Base-by-base conservation (phyloP, 2,888 invertebrate genomes). In the Torymus aiolomorphi region DNA sequence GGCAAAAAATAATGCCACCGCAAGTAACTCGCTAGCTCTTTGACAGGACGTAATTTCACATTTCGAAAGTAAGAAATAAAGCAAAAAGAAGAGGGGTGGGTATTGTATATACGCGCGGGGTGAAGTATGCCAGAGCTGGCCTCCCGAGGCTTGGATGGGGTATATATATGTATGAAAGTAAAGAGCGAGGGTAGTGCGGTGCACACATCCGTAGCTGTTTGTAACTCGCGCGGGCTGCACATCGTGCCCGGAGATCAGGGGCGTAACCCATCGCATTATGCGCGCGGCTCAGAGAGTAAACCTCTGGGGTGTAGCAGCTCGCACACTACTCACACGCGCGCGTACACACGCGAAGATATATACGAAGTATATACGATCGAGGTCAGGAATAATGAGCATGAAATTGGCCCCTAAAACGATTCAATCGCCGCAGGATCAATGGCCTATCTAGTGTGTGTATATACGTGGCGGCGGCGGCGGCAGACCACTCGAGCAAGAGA, bases 351-450 rank as follows among this genome's bases (percentile, higher is more conserved):
- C 5, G 31, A 13, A 42, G 5, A 24, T 14, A 20, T 20, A 20
- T 20, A 20, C 20, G 20, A n/a, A 2, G 11, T 11, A n/a, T n/a
- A n/a, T n/a, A 8, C 20, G 65, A 65, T 56, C 65, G 65, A n/a
- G 49, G 51, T n/a, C 67, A 31, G 52, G 59, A 59, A 67, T 67
- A 75, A 75, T 16, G 61, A 75, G 66, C 75, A 3, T 31, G 18
- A 52, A 75, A 52, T 59, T 49, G 49, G 8, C 52, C 42, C 16
- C 57, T 49, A 66, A 78, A 72, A 56, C 72, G 70, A 78, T 72
- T 67, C 72, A 63, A 72, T 78, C 57, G 63, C 31, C 59, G 10
- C 14, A 18, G 62, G 73, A 67, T 75, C 75, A 75, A 75, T 52
- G 66, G 66, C 51, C 62, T 2, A 49, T 11, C 51, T 11, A 42